Percentiles rank a stretch among this genome's conserved stretches.
These are phyloP conservation scores for Callitettix versicolor DNA, from an alignment of 1,140 invertebrate species.

Conservation along the genomic window DNA sequence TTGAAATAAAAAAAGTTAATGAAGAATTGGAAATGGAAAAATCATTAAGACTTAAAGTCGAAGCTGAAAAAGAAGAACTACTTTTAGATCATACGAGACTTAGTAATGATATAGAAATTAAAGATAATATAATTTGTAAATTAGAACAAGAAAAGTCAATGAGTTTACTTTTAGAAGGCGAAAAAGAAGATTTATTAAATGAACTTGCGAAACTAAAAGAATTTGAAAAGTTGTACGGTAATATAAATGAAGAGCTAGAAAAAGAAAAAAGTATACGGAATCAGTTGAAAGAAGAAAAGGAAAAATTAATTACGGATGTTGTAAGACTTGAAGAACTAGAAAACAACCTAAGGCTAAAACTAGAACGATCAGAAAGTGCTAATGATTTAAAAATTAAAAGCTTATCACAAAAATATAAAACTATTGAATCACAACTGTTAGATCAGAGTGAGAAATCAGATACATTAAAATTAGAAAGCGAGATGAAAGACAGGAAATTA, in stretches of 20 bases:
- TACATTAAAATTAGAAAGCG: slow-evolving; percentile 15
- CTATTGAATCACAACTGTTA: background rate
- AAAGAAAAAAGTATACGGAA: background rate
- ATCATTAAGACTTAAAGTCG: background rate
- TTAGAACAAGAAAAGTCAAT: slow-evolving; percentile 4
- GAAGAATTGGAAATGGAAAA: slow-evolving; percentile 9
- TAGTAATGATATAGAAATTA: slow-evolving; percentile 3
- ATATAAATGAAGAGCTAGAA: background rate
- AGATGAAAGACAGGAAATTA: slow-evolving; percentile 21
- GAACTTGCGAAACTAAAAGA: slow-evolving; percentile 3
- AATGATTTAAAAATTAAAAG: slow-evolving; percentile 6
- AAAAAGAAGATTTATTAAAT: slow-evolving; percentile 10
- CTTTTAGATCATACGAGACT: slow-evolving; percentile 6
- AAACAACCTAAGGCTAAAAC: slow-evolving; percentile 3
- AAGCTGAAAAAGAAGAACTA: slow-evolving; percentile 3
- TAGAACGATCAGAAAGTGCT: background rate
- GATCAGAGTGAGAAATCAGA: slow-evolving; percentile 5
- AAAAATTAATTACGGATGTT: slow-evolving; percentile 15
- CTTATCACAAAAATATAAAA: slow-evolving; percentile 3
- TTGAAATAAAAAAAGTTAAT: background rate
- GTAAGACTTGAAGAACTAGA: slow-evolving; percentile 14
- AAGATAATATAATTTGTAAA: background rate
- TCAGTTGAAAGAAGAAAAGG: slow-evolving; percentile 1
- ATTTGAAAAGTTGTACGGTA: slow-evolving; percentile 9
- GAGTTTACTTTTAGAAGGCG: slow-evolving; percentile 4